Conservation (phyloP, 2,888 invertebrate species). For the Ceramica pisi region DNA sequence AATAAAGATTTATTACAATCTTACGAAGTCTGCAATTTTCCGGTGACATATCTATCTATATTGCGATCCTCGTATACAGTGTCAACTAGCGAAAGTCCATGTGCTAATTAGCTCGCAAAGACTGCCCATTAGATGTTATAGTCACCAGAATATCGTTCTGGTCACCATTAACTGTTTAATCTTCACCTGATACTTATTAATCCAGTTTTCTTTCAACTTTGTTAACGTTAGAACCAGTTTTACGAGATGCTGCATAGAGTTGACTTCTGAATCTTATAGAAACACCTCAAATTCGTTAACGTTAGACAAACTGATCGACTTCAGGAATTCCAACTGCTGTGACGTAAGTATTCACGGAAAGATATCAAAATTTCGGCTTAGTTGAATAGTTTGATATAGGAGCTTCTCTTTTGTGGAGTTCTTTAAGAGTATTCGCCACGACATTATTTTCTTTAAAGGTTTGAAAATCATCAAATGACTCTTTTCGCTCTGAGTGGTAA, state of each 20-base stretch:
- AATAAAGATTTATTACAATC: too few relatives aligned
- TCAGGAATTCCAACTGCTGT: background rate
- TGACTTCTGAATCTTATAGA: background rate
- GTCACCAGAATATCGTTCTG: conserved; percentile 15
- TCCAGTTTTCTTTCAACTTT: conserved; percentile 7
- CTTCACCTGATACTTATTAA: background rate
- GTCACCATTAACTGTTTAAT: conserved; percentile 20
- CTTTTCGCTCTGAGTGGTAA: too few relatives aligned
- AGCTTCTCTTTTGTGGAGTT: background rate
- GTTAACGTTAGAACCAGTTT: background rate
- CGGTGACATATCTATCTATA: background rate
- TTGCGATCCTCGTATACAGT: background rate
- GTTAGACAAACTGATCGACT: too few relatives aligned
- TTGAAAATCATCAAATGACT: too few relatives aligned
- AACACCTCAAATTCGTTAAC: background rate
- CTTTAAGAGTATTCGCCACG: background rate
- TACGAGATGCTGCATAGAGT: background rate
- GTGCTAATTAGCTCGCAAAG: conserved; percentile 11
- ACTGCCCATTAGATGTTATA: conserved; percentile 11
- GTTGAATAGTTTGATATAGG: background rate
- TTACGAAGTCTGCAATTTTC: too few relatives aligned
- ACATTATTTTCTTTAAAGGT: background rate
- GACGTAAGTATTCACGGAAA: background rate
- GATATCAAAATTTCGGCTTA: background rate
- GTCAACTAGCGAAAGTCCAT: conserved; percentile 32